These are phyloP conservation scores for Gonocerus acuteangulatus DNA, from an alignment of 2,888 invertebrate species.

Conservation along the genomic window DNA sequence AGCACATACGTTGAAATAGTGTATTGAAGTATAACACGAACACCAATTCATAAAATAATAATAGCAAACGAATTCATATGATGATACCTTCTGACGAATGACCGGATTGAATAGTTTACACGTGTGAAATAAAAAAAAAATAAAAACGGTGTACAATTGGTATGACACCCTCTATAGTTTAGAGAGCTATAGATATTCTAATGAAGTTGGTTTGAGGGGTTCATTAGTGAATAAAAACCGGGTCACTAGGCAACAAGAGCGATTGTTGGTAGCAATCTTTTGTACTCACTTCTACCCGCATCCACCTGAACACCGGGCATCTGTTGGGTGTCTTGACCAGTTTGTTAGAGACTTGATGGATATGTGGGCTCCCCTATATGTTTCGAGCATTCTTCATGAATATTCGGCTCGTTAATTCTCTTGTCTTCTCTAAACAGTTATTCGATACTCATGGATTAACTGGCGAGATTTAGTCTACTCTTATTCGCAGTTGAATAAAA, in stretches of 20 bases:
- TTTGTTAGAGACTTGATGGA: conserved; percentile 7
- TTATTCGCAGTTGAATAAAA: no score
- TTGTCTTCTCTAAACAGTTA: no score
- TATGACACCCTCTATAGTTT: not conserved
- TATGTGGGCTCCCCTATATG: conserved; percentile 10
- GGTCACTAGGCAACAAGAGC: not conserved
- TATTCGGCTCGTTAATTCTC: no score
- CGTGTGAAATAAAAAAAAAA: no score
- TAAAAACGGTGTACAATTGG: not conserved
- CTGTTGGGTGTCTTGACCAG: not conserved
- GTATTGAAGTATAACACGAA: no score
- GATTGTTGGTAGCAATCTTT: not conserved
- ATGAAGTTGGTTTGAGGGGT: conserved; percentile 21
- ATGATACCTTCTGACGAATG: not conserved
- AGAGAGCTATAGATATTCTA: not conserved
- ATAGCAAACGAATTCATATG: not conserved
- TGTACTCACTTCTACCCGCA: not conserved
- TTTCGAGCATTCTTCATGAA: no score
- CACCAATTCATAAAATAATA: no score
- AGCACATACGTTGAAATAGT: no score
- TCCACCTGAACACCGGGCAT: not conserved
- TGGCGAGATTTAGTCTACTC: no score
- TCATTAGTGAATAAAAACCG: conserved; percentile 7
- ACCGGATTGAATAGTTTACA: not conserved
- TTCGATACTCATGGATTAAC: no score